phyloP scores from a whole-genome alignment of 1,140 invertebrate genomes.

The Trialeurodes vaporariorum region DNA sequence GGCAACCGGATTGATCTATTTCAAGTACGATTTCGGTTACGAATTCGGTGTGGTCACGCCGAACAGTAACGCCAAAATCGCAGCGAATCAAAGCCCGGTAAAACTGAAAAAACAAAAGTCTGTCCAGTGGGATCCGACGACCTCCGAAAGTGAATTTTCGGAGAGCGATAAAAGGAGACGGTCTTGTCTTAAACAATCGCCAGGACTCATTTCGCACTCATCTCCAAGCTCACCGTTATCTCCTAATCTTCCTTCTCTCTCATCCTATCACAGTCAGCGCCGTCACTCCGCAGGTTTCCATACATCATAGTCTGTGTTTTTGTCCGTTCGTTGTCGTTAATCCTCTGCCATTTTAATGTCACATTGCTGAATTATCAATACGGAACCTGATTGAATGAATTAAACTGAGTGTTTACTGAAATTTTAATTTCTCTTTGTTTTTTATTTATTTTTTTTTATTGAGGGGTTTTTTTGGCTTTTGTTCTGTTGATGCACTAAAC shows the following conservation, averaged over 20 bases:
- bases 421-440: too few species aligned
- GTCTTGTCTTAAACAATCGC: slow-evolving; percentile 19
- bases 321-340: too few species aligned
- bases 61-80: slow-evolving; percentile 33
- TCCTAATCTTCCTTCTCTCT: slow-evolving; percentile 44
- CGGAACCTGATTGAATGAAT: too few species aligned
- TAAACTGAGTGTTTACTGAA: too few species aligned
- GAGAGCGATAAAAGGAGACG: slow-evolving; percentile 37
- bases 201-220: slow-evolving; percentile 34
- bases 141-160: slow-evolving; percentile 49
- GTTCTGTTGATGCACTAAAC: too few species aligned
- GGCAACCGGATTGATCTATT: slow-evolving; percentile 63
- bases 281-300: slow-evolving; percentile 15
- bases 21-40: slow-evolving; percentile 73
- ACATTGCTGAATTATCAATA: too few species aligned
- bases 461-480: too few species aligned
- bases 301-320: too few species aligned
- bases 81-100: slow-evolving; percentile 22
- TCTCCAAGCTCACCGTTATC: slow-evolving; percentile 42
- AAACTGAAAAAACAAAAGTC: slow-evolving; percentile 33
- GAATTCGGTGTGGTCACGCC: slow-evolving; percentile 63
- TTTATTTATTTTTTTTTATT: too few species aligned
- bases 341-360: too few species aligned
- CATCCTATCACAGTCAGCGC: slow-evolving; percentile 33
- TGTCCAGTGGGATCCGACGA: slow-evolving; percentile 49